phyloP scores from a whole-genome alignment of 2,113 vertebrate species.

The Tachysurus vachellii region DNA sequence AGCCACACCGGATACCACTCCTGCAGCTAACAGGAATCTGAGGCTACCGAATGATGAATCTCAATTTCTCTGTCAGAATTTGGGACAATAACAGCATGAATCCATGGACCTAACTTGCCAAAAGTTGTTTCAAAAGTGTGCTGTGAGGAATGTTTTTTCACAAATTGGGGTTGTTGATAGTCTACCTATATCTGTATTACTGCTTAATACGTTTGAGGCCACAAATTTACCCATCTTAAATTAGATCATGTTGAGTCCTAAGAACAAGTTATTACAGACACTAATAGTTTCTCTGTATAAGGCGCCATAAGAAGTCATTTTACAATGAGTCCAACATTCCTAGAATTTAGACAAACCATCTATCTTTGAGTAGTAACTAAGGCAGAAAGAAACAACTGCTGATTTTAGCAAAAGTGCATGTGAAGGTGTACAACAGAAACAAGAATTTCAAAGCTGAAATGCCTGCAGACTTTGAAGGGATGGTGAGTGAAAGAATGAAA shows the following conservation, averaged over 20 bases:
- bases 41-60: not conserved
- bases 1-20: not conserved
- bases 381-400: conserved; percentile 4
- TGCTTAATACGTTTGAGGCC: not conserved
- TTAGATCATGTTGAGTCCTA: no score
- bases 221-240: not conserved
- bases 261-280: not conserved
- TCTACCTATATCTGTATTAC: not conserved
- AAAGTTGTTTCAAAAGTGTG: not conserved
- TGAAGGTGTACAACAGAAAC: not conserved
- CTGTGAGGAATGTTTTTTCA: not conserved
- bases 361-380: not conserved
- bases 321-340: not conserved
- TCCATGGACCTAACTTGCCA: not conserved
- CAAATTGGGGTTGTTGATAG: not conserved
- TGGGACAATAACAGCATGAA: not conserved
- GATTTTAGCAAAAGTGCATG: not conserved
- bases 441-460: conserved; percentile 15
- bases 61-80: not conserved
- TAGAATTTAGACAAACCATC: not conserved
- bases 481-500: conserved; percentile 11
- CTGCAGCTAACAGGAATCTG: not conserved
- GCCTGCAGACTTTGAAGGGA: conserved; percentile 24
- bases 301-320: not conserved
- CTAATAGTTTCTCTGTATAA: not conserved